Evolutionary conservation across 2,113 vertebrate genomes (phyloP).

Genomic region (Myotis brandtii): DNA sequence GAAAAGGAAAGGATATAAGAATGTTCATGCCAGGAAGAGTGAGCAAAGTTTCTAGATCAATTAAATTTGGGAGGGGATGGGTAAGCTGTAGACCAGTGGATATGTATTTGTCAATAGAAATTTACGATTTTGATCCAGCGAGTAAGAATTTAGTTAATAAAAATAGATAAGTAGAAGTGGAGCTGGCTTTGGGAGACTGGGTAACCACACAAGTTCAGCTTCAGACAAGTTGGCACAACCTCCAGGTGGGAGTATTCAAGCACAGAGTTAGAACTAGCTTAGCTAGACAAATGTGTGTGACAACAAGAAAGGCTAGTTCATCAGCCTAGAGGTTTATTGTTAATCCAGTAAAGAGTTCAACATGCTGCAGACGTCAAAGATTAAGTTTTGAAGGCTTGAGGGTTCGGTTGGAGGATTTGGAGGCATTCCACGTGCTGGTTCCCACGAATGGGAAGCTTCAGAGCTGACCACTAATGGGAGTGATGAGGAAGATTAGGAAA

Average conservation of each 20-base stretch:
- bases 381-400: not conserved
- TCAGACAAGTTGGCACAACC: not conserved
- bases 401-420: not conserved
- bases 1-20: not conserved
- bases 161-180: not conserved
- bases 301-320: not conserved
- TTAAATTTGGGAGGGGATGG: not conserved
- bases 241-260: not conserved
- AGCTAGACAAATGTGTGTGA: not conserved
- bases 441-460: not conserved
- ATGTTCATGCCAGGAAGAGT: not conserved
- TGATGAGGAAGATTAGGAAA: not conserved
- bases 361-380: not conserved
- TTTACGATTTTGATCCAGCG: slow-evolving; percentile 8
- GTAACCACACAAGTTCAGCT: not conserved
- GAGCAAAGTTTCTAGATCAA: not conserved
- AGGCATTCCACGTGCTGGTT: not conserved
- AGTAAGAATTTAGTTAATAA: slow-evolving; percentile 17
- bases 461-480: not conserved
- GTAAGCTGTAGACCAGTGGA: not conserved
- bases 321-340: not conserved
- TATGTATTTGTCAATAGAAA: slow-evolving; percentile 19
- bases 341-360: not conserved
- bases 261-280: not conserved
- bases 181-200: slow-evolving; percentile 19